phyloP scores from a whole-genome alignment of 2,113 vertebrate species.

The Channa argus region DNA sequence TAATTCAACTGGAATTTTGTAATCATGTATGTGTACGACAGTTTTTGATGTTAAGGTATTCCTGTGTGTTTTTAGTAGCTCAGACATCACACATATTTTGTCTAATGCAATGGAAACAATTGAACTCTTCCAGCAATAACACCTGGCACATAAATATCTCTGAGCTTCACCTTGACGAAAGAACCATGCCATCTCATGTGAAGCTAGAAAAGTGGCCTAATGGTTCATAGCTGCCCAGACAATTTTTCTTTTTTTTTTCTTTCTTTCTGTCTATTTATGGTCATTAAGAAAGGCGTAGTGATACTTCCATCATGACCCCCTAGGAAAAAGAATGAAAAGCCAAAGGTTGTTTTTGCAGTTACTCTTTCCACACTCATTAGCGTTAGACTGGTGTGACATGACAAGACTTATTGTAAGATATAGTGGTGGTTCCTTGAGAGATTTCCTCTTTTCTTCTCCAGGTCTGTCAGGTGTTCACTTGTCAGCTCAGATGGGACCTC shows the following conservation, averaged over 20 bases:
- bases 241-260: neutral
- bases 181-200: neutral
- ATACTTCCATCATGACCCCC: neutral
- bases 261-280: no score
- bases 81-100: neutral
- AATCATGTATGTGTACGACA: no score
- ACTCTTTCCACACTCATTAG: constrained; percentile 4
- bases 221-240: constrained; percentile 42
- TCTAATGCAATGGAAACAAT: neutral
- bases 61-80: neutral
- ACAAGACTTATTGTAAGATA: constrained; percentile 19
- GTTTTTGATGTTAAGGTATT: no score
- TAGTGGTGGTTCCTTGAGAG: constrained; percentile 19
- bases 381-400: constrained; percentile 2
- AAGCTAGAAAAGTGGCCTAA: constrained; percentile 39
- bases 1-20: no score
- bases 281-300: neutral
- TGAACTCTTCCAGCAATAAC: neutral
- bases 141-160: neutral
- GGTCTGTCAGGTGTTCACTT: constrained; percentile 44
- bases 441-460: constrained; percentile 12
- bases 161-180: constrained; percentile 25
- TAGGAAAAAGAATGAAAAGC: neutral
- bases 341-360: neutral
- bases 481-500: constrained; percentile 36